Evolutionary conservation across 2,113 vertebrate species (phyloP).

Genomic region (Aix galericulata): DNA sequence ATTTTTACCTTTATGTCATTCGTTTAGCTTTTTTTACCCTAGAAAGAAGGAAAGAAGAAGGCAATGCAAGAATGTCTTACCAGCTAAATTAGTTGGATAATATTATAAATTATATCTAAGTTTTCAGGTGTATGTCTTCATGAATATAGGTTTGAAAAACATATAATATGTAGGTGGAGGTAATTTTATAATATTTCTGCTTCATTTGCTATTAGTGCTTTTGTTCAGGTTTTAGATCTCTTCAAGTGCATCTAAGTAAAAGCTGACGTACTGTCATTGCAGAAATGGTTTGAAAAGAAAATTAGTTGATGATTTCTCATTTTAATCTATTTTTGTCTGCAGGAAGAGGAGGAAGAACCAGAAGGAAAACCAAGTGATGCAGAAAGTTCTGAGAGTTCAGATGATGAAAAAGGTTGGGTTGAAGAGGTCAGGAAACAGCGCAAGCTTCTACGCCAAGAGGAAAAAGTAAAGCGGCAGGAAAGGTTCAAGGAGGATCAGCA

Average conservation of each 20-base stretch:
- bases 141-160: neutral
- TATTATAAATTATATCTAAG: no score
- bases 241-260: neutral
- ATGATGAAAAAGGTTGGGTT: constrained; percentile 97
- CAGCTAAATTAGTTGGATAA: neutral
- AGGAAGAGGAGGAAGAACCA: constrained; percentile 89
- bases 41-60: neutral
- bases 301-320: neutral
- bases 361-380: constrained; percentile 95
- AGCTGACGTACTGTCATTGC: neutral
- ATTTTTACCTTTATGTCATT: neutral
- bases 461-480: constrained; percentile 80
- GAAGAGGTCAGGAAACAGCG: constrained; percentile 96
- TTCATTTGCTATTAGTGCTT: neutral
- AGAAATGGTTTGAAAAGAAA: constrained; percentile 4
- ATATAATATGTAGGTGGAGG: neutral
- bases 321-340: constrained; percentile 68
- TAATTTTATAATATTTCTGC: neutral
- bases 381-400: constrained; percentile 92
- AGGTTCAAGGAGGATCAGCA: constrained; percentile 84
- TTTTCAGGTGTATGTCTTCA: neutral
- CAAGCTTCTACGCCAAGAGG: constrained; percentile 85
- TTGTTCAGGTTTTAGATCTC: neutral
- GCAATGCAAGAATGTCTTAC: neutral
- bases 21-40: neutral